A percentile compares a stretch with the other conserved stretches of the same genome.
phyloP scores from a whole-genome alignment of 2,113 vertebrate species.

The Equus przewalskii region DNA sequence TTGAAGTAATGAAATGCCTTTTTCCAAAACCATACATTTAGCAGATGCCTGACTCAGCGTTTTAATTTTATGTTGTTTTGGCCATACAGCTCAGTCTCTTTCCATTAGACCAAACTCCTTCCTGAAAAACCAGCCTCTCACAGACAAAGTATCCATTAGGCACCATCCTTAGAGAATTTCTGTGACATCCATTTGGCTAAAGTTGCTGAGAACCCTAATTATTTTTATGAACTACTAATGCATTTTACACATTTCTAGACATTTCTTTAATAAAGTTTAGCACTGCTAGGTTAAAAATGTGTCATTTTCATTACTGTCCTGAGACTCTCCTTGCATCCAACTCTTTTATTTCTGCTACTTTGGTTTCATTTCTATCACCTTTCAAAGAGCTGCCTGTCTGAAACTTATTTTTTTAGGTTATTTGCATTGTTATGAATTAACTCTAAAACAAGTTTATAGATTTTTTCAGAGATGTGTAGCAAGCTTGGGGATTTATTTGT shows the following conservation, averaged over 20 bases:
- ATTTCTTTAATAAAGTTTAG: slow-evolving; percentile 62
- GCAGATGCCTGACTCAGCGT: not conserved
- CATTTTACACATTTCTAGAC: slow-evolving; percentile 64
- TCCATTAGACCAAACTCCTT: not conserved
- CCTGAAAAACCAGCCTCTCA: not conserved
- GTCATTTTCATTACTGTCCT: slow-evolving; percentile 52
- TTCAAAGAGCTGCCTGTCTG: slow-evolving; percentile 32
- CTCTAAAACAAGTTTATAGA: slow-evolving; percentile 18
- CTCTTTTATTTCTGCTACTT: slow-evolving; percentile 56
- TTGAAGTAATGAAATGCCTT: not conserved
- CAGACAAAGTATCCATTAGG: not conserved
- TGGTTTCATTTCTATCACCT: slow-evolving; percentile 37
- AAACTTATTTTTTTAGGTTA: slow-evolving; percentile 46
- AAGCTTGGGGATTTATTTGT: slow-evolving; percentile 17
- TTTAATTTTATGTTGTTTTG: slow-evolving; percentile 34
- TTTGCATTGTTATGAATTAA: slow-evolving; percentile 53
- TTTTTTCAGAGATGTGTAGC: not conserved
- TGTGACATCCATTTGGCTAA: slow-evolving; percentile 55
- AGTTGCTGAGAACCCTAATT: slow-evolving; percentile 64
- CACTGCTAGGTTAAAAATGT: slow-evolving; percentile 54
- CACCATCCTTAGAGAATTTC: slow-evolving; percentile 30
- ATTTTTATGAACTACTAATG: slow-evolving; percentile 68
- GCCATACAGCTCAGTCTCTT: not conserved
- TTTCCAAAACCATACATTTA: not conserved
- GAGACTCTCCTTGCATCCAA: not conserved